Percentiles rank a stretch among this genome's conserved stretches.
These are phyloP conservation scores for Dallia pectoralis DNA, from an alignment of 2,797 vertebrate genomes.

Conservation along the genomic window DNA sequence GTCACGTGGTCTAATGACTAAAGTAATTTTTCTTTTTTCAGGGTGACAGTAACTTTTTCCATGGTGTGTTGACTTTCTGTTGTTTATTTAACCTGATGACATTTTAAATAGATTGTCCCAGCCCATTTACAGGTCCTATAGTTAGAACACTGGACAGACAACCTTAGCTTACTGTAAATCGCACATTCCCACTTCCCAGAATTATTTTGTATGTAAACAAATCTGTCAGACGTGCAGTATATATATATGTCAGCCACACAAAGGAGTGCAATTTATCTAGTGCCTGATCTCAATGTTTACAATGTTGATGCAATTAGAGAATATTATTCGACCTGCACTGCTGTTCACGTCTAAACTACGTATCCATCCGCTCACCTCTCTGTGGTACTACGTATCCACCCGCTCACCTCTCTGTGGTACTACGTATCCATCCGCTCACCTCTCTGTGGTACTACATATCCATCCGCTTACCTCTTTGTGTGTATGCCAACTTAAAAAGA, in stretches of 20 bases:
- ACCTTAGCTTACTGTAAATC: neutral
- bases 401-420: too few relatives aligned
- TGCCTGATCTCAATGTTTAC: too few relatives aligned
- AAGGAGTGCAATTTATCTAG: neutral
- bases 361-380: too few relatives aligned
- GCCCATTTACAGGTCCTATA: neutral
- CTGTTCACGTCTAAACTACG: too few relatives aligned
- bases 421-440: too few relatives aligned
- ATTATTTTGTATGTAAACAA: neutral
- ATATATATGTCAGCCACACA: neutral
- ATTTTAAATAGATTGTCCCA: conserved; percentile 1
- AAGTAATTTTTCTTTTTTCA: neutral
- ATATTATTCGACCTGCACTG: too few relatives aligned
- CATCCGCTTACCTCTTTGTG: too few relatives aligned
- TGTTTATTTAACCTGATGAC: neutral
- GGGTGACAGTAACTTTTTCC: neutral
- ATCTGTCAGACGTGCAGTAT: neutral
- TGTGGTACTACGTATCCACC: too few relatives aligned
- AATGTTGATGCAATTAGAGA: too few relatives aligned
- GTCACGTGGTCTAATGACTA: neutral
- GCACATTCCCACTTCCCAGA: neutral
- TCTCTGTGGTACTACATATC: too few relatives aligned
- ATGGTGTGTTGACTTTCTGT: neutral
- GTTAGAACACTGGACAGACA: conserved; percentile 5
- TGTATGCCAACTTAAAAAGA: too few relatives aligned